Evolutionary conservation across 2,797 vertebrate genomes (phyloP), one percentile per base, ranked within the genome.

Genomic region (Brotula barbata): DNA sequence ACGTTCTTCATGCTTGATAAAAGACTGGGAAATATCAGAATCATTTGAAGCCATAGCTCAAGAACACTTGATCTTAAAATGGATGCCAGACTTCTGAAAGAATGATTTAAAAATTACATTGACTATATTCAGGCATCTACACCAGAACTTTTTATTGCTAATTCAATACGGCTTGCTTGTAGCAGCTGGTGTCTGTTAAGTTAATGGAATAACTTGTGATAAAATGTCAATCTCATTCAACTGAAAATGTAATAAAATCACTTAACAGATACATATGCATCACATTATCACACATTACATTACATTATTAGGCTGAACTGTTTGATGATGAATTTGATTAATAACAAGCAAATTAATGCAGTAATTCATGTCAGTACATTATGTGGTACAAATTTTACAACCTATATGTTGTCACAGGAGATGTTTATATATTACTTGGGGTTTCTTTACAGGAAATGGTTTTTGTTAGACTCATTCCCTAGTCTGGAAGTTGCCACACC

Each of bases 121-220:
- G n/a, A 68, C 50, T 57, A 62, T 40, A 0, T 65, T 44, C 52
- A 80, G 59, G 71, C 58, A 70, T 63, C 71, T 57, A 60, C 41
- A 31, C 56, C 62, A 52, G 14, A 65, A 48, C 52, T 7, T 14
- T 0, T 64, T 75, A 82, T 82, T 84, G 78, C 81, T 83, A 43
- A 64, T 62, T 74, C 14, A 25, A 42, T 36, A 47, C 50, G 13
- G 51, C 45, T 70, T 62, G 66, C 63, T 54, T 42, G 44, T 60
- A 67, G 63, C 63, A 62, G 64, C 64, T 64, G 71, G 63, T 36
- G 36, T 39, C 61, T 59, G 41, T 64, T 25, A 40, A 51, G 36
- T 41, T 1, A 16, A 21, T 22, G 17, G 17, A 48, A 22, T 40
- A 40, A 56, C 47, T 39, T 37, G 44, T 54, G 20, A 59, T 63